Base-by-base conservation (phyloP, 2,888 invertebrate genomes). In the Leptinotarsa haldemani region DNA sequence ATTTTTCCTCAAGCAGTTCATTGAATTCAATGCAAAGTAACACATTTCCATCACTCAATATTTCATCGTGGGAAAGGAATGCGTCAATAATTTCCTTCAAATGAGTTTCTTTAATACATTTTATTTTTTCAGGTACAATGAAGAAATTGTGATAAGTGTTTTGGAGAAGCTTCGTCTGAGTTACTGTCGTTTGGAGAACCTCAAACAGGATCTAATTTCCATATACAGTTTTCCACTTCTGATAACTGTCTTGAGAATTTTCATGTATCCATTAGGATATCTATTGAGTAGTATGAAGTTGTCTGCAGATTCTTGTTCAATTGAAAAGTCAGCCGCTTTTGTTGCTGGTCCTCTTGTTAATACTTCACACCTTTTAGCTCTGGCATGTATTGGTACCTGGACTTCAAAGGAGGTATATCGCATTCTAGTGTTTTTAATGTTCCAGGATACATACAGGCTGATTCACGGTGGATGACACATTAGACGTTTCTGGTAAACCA, bases 201-300 rank as follows among this genome's bases (percentile, higher is more conserved):
- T 61, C 1, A 61, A 30, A n/a, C 61, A 40, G n/a, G 30, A 61
- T 12, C 40, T 61, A 2, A 61, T 7, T 1, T 61, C 12, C 13
- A n/a, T 61, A 30, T 61, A 30, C 16, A 3, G 9, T 5, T 13
- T 61, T 16, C 40, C 61, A 3, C 25, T 61, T 25, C 40, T 61
- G 61, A 16, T n/a, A n/a, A 30, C 9, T 61, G 9, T 61, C 7
- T 13, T 40, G n/a, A 15, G 30, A n/a, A 9, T 40, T 7, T 61
- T 61, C 13, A 3, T 40, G 12, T 61, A n/a, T 61, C 61, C 61
- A 30, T 61, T 61, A 15, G 40, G 61, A 61, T 61, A 61, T n/a
- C 1, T 40, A 1, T n/a, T 61, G 13, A 4, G 15, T 1, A 1
- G 4, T 4, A 25, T 25, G 12, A 3, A 18, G 12, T 18, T 2